Evolutionary conservation across 2,888 invertebrate genomes (phyloP), one percentile per base, ranked within the genome.

Genomic region (Endomychus coccineus): DNA sequence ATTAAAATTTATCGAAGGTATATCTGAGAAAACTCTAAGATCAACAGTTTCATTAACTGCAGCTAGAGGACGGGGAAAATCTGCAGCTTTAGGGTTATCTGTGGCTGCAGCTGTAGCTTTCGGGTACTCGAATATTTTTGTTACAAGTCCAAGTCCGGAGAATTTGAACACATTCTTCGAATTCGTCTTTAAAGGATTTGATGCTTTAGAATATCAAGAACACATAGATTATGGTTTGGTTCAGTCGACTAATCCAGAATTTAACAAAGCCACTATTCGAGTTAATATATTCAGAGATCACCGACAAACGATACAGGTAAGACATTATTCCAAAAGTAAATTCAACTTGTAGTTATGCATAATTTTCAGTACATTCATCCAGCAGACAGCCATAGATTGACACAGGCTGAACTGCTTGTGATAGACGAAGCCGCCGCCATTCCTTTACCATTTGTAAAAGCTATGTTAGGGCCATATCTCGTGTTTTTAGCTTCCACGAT

Each of bases 351-450:
- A 28, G 14, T 31, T 7, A 28, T 7, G n/a, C 7, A 17, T 24
- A 16, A 21, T 11, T 27, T 28, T n/a, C 66, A 96, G 83, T 98
- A 98, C 66, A 94, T 98, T 58, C 84, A 90, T 42, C 96, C 98
- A 1, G 82, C 83, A 24, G 95, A 97, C 65, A 80, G 84, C 28
- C 79, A 85, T 39, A 80, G 89, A 42, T 71, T 98, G 17, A 80
- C 88, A 5, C 94, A 95, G 44, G 95, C 96, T 0, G 97, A 98
- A 65, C 66, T 99, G 23, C 74, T 98, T 17, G 80, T 98, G 1
- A 95, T 98, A 38, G 98, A 99, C 65, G 98, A 99, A 67, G 98
- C 98, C 2, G 98, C 98, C 0, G 98, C 98, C 4, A 98, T 99
- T 49, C 98, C 98, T 0, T 69, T 98, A 39, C 86, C 89, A 0